Percentiles rank a stretch among this genome's conserved stretches.
Evolutionary conservation across 2,888 invertebrate genomes (phyloP).

Genomic region (Acronicta psi): DNA sequence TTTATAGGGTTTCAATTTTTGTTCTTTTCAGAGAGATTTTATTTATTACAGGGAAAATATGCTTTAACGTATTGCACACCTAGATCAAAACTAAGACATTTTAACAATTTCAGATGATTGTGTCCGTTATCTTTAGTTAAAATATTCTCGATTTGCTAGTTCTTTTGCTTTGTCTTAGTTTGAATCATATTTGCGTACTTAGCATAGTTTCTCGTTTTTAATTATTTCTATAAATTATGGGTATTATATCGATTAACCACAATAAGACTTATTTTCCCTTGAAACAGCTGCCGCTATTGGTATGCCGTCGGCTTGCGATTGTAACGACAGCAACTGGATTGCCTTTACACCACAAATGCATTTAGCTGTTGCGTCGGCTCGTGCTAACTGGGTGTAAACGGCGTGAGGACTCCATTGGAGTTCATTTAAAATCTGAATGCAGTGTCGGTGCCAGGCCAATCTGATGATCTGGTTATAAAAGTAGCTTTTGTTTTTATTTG

Average conservation of each 20-base stretch:
- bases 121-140: too few species aligned
- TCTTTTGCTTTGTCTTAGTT: too few species aligned
- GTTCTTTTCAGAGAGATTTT: too few species aligned
- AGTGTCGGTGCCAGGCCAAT: constrained; percentile 21
- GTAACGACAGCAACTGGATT: constrained; percentile 24
- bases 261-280: background rate
- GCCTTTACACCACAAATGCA: constrained; percentile 49
- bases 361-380: constrained; percentile 29
- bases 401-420: constrained; percentile 18
- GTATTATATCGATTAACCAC: background rate
- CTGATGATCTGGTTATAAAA: constrained; percentile 13
- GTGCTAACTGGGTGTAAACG: constrained; percentile 37
- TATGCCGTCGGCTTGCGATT: constrained; percentile 20
- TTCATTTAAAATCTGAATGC: constrained; percentile 7
- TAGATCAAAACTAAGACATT: too few species aligned
- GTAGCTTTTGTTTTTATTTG: background rate
- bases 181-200: too few species aligned
- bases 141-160: too few species aligned
- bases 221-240: background rate
- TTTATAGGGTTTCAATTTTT: too few species aligned
- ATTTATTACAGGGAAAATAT: too few species aligned
- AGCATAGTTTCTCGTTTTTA: too few species aligned
- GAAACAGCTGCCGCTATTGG: constrained; percentile 13
- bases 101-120: too few species aligned
- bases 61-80: too few species aligned